Conservation (phyloP, 92 coral and sea anemone species). For the Palythoa heliodiscus region DNA sequence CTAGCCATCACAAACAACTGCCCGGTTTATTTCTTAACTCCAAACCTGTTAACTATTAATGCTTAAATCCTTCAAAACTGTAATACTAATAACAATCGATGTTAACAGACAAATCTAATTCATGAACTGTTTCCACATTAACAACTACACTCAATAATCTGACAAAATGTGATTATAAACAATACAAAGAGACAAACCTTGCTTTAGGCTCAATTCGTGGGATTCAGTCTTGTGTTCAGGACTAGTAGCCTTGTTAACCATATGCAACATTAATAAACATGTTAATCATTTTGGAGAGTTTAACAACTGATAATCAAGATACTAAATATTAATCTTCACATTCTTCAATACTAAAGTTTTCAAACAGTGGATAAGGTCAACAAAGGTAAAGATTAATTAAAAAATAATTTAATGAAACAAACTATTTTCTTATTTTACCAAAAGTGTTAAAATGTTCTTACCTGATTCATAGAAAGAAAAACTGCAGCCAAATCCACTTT, state of each 20-base stretch:
- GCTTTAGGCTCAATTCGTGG: background rate
- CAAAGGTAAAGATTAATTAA: no score
- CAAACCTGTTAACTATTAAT: background rate
- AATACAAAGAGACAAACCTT: slow-evolving; percentile 6
- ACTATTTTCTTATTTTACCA: background rate
- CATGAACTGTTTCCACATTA: background rate
- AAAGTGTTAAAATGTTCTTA: background rate
- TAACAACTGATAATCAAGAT: background rate
- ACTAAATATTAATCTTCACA: no score
- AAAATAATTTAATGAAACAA: background rate
- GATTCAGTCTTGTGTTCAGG: background rate
- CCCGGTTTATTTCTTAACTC: no score
- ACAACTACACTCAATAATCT: background rate
- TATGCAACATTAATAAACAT: background rate
- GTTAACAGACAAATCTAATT: background rate
- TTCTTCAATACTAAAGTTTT: no score
- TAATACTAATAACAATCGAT: background rate
- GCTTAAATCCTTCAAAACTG: background rate
- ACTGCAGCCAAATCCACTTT: slow-evolving; percentile 73
- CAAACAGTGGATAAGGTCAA: no score
- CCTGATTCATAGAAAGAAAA: slow-evolving; percentile 52
- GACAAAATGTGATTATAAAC: background rate
- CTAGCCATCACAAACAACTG: no score
- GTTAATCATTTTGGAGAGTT: background rate
- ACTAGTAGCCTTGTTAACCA: background rate